A percentile compares a stretch with the other conserved stretches of the same genome.
phyloP scores from a whole-genome alignment of 1,140 invertebrate genomes.

The Brachionus manjavacas region DNA sequence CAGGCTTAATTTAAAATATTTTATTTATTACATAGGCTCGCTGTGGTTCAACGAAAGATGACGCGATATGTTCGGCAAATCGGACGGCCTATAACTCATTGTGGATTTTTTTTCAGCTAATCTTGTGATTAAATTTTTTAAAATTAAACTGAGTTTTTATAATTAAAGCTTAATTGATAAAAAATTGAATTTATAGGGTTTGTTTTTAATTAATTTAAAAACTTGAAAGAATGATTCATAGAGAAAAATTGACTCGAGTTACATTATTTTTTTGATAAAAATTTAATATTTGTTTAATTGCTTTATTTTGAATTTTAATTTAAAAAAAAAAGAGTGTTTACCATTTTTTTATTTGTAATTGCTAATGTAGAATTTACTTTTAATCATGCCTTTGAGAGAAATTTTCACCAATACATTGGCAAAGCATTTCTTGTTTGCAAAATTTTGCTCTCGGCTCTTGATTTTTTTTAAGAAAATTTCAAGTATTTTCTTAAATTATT shows the following conservation, averaged over 20 bases:
- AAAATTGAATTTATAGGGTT: not conserved
- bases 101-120: not conserved
- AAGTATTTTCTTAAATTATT: not conserved
- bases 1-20: not conserved
- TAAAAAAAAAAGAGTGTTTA: not conserved
- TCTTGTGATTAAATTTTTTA: not conserved
- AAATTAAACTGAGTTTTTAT: not conserved
- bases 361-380: constrained; percentile 17
- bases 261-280: constrained; percentile 8
- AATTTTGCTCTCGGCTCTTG: constrained; percentile 4
- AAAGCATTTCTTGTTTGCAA: not conserved
- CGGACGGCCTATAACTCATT: constrained; percentile 29
- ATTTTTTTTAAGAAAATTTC: not conserved
- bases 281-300: constrained; percentile 16
- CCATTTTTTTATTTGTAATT: not conserved
- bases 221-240: not conserved
- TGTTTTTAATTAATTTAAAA: constrained; percentile 19
- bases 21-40: not conserved
- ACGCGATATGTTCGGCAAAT: constrained; percentile 2
- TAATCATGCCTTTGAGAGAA: not conserved
- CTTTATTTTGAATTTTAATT: constrained; percentile 3
- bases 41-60: not conserved
- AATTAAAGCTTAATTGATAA: constrained; percentile 22
- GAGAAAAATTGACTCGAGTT: not conserved
- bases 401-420: not conserved